Conservation (phyloP, 1,140 invertebrate genomes). For the Polypedilum pembai region DNA sequence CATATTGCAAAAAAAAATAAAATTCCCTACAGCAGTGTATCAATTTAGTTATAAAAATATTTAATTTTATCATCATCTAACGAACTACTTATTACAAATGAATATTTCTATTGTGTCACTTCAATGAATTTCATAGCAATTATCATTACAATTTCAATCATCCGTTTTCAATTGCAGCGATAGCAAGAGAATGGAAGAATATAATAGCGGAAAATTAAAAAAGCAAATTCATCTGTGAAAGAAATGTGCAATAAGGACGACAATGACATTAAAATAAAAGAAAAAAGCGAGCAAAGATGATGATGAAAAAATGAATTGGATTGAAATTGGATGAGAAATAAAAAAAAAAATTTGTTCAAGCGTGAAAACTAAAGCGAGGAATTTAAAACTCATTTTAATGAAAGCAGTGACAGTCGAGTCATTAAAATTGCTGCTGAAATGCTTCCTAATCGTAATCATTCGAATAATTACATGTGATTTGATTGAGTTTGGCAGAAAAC, state of each 20-base stretch:
- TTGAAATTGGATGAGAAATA: not conserved
- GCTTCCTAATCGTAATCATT: no score
- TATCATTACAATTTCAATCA: slow-evolving; percentile 16
- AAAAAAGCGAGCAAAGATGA: not conserved
- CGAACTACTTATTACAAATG: not conserved
- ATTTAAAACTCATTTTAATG: no score
- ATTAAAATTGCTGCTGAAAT: no score
- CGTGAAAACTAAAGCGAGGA: no score
- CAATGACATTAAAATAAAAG: not conserved
- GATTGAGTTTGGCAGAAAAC: no score
- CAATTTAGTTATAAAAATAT: no score
- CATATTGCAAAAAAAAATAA: no score
- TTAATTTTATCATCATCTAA: not conserved
- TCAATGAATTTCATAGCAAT: not conserved
- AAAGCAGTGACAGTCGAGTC: no score
- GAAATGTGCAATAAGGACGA: not conserved
- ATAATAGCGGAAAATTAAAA: slow-evolving; percentile 19
- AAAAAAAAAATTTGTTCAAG: not conserved
- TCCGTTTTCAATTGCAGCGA: not conserved
- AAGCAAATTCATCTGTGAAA: not conserved
- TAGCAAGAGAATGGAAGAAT: not conserved
- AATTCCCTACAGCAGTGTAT: no score
- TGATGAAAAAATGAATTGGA: not conserved
- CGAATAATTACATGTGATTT: no score
- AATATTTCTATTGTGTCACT: not conserved